Base-by-base conservation (phyloP, 2,113 vertebrate species). In the Myanophis thanlyinensis region DNA sequence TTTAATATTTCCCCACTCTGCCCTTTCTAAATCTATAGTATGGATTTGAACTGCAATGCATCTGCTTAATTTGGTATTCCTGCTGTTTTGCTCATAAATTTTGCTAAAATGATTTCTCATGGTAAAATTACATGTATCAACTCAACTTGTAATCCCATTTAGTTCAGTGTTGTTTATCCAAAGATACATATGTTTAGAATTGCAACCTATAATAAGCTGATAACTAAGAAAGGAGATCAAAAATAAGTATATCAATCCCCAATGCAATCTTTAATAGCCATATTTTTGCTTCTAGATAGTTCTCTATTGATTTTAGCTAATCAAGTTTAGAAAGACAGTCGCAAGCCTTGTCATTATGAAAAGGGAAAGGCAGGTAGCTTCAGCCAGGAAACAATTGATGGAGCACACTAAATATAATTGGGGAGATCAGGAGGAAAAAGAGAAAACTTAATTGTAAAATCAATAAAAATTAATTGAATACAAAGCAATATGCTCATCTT, bases 261-360 rank as follows among this genome's bases (percentile, higher is more conserved):
- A 9, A 62, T 73, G 54, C 47, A 95, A 86, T 90, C 93, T 94
- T 94, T 95, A 96, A 95, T 94, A 89, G 73, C 5, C 0, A 86
- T 80, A 40, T 90, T 93, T 92, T 80, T 92, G 73, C 86, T 94
- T 80, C 94, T 85, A 92, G 40, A 59, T 40, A 95, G 88, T 48
- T 93, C 87, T 95, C 18, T 40, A 87, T 27, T 94, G 94, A 95
- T 93, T 93, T 90, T 86, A 93, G 91, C 54, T 93, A 88, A 91
- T 88, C 91, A 44, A 59, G 90, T 93, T 93, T 80, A 87, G 87
- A 18, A 12, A n/a, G 85, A 94, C 88, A 92, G 90, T 86, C 48
- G 80, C 54, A 95, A 92, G 35, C 20, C 18, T 30, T 92, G 93
- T 30, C 52, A 93, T 93, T 62, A 93, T 85, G 35, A 94, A 89